Percentiles rank a stretch among this genome's conserved stretches.
These are phyloP conservation scores for Actinia tenebrosa DNA, from an alignment of 64 coral and sea anemone genomes.

Conservation along the genomic window DNA sequence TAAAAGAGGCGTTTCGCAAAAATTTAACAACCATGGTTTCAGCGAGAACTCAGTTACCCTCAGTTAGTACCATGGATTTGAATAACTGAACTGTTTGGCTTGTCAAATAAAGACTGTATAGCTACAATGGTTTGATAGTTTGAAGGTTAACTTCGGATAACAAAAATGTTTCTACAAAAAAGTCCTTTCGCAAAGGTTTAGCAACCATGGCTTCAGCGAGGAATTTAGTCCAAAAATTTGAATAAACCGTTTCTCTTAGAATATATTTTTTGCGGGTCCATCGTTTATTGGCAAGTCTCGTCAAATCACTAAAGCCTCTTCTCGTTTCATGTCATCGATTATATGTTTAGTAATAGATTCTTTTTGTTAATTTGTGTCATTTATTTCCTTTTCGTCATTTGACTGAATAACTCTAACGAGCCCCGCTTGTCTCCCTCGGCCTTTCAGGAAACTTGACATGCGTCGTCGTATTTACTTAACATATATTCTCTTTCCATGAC, in stretches of 20 bases:
- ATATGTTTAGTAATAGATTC: not conserved
- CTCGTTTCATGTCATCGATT: not conserved
- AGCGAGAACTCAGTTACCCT: no score
- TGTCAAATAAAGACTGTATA: no score
- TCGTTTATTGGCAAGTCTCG: not conserved
- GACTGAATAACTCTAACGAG: conserved; percentile 9
- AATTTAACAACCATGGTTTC: no score
- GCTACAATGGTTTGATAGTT: no score
- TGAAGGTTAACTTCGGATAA: no score
- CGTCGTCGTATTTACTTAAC: not conserved
- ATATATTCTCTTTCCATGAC: not conserved
- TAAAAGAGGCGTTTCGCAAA: no score
- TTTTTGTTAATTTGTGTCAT: conserved; percentile 4
- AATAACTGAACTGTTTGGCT: no score
- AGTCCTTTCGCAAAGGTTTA: no score
- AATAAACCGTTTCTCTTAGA: not conserved
- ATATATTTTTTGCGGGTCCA: not conserved
- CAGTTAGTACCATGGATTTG: no score
- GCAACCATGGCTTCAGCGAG: not conserved
- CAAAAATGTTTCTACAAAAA: no score
- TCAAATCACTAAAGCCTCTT: not conserved
- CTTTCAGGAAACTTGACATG: not conserved
- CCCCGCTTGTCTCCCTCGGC: not conserved
- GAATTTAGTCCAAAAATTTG: not conserved
- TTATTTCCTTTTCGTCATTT: conserved; percentile 7